A percentile compares a stretch with the other conserved stretches of the same genome.
These are phyloP conservation scores for Cathartes aura DNA, from an alignment of 2,113 vertebrate genomes.

Conservation along the genomic window DNA sequence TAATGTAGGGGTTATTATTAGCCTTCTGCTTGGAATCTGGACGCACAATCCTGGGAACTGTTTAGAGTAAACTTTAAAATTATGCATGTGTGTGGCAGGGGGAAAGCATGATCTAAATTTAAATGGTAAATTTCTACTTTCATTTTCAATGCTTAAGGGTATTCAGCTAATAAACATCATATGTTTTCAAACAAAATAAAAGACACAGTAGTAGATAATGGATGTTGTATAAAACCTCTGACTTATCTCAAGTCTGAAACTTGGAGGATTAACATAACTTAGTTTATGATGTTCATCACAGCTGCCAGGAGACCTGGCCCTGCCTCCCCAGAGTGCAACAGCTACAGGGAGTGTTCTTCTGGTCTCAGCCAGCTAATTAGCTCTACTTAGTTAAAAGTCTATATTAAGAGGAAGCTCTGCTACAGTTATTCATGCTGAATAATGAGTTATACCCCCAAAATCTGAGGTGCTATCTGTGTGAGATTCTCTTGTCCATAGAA, in stretches of 20 bases:
- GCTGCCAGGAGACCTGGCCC: neutral
- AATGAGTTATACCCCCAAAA: neutral
- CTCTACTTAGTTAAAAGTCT: neutral
- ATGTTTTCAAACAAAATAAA: constrained; percentile 23
- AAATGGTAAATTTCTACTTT: constrained; percentile 46
- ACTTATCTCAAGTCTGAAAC: constrained; percentile 18
- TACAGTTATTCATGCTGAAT: neutral
- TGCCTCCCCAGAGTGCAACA: neutral
- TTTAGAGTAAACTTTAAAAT: constrained; percentile 23
- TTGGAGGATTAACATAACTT: neutral
- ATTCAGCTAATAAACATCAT: neutral
- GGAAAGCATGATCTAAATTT: constrained; percentile 30
- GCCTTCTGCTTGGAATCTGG: constrained; percentile 29
- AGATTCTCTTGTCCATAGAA: neutral
- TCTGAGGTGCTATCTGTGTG: neutral
- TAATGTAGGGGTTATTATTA: constrained; percentile 39
- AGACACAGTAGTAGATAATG: neutral
- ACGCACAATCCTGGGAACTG: constrained; percentile 16
- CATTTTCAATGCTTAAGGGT: neutral
- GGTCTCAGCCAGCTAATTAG: neutral
- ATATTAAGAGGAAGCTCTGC: neutral
- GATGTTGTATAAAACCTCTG: constrained; percentile 36
- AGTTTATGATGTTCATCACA: constrained; percentile 5
- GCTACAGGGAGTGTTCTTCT: neutral
- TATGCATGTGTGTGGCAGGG: neutral